Percentiles rank a stretch among this genome's conserved stretches.
phyloP scores from a whole-genome alignment of 2,113 vertebrate genomes.

The Hydrolagus affinis region DNA sequence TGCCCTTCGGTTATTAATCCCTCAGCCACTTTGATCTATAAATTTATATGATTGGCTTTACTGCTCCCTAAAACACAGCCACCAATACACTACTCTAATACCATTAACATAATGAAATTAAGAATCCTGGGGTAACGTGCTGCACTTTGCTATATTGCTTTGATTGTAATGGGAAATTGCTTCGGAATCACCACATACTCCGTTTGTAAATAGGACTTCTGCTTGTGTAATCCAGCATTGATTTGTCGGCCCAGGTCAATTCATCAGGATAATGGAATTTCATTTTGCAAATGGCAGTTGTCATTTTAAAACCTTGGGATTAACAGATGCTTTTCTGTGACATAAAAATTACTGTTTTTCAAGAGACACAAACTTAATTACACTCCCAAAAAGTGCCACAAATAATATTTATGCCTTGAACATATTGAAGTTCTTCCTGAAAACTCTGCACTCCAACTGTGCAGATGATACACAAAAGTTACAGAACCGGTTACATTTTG shows the following conservation, averaged over 20 bases:
- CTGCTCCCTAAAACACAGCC: not conserved
- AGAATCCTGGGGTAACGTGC: not conserved
- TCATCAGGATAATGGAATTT: not conserved
- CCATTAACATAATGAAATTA: slow-evolving; percentile 20
- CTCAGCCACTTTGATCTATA: not conserved
- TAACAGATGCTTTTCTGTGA: too few relatives aligned
- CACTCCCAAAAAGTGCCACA: too few relatives aligned
- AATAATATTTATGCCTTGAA: too few relatives aligned
- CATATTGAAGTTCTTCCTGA: too few relatives aligned
- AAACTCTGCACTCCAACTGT: too few relatives aligned
- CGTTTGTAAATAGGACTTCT: not conserved
- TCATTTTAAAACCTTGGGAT: too few relatives aligned
- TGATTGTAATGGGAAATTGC: not conserved
- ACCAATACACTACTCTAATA: not conserved
- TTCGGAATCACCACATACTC: not conserved
- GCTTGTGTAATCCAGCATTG: not conserved
- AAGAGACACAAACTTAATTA: too few relatives aligned
- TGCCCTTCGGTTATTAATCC: not conserved
- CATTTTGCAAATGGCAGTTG: not conserved
- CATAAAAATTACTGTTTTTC: too few relatives aligned
- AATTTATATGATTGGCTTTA: slow-evolving; percentile 20
- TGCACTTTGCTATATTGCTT: not conserved
- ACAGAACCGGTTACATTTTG: too few relatives aligned
- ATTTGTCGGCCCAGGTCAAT: not conserved
- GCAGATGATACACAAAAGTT: too few relatives aligned